A percentile compares a stretch with the other conserved stretches of the same genome.
Evolutionary conservation across 1,140 invertebrate species (phyloP).

Genomic region (Holcopasites calliopsidis): DNA sequence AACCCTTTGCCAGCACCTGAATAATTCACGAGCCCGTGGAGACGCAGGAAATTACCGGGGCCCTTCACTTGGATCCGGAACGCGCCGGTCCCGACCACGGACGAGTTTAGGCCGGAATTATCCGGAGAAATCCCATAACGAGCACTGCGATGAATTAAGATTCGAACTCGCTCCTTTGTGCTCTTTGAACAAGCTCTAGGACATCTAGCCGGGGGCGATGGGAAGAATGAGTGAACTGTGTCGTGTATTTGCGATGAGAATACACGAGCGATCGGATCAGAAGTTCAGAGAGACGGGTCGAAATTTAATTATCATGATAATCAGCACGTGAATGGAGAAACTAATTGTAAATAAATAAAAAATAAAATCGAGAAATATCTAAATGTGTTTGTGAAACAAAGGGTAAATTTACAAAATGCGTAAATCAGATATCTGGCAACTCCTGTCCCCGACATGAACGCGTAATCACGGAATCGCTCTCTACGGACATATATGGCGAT

Average conservation of each 20-base stretch:
- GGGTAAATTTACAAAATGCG: no score
- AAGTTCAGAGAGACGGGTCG: no score
- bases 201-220: background rate
- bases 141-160: conserved; percentile 76
- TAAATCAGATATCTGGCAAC: no score
- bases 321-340: background rate
- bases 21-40: conserved; percentile 79
- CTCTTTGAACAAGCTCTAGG: background rate
- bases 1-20: conserved; percentile 76
- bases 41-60: conserved; percentile 77
- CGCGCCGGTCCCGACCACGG: background rate
- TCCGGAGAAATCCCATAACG: conserved; percentile 77
- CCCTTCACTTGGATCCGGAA: conserved; percentile 46
- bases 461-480: background rate
- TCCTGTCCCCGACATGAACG: no score
- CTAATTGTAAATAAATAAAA: background rate
- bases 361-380: no score
- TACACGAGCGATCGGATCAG: background rate
- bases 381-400: no score
- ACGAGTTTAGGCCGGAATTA: conserved; percentile 79
- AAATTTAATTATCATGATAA: background rate
- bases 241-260: background rate
- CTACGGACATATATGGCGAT: no score
- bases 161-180: conserved; percentile 51
- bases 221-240: background rate